These are phyloP conservation scores for Natrix natrix DNA, from an alignment of 2,797 vertebrate species.

Conservation along the genomic window DNA sequence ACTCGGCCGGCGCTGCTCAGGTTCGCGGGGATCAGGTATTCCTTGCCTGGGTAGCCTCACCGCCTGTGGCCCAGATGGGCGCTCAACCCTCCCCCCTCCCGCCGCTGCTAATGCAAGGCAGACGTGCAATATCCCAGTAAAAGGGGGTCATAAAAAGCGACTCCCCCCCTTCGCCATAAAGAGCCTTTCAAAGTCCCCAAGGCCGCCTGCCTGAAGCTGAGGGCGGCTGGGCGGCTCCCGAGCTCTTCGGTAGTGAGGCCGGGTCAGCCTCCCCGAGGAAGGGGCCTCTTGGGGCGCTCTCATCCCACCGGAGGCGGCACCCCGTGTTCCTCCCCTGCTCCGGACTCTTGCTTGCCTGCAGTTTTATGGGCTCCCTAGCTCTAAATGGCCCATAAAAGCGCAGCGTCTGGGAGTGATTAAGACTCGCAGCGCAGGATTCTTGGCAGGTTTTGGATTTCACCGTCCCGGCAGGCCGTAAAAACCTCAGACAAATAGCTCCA, in stretches of 20 bases:
- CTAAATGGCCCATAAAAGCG: constrained; percentile 64
- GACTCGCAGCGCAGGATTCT: constrained; percentile 32
- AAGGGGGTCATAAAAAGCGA: constrained; percentile 15
- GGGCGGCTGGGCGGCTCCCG: not conserved
- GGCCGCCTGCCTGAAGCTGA: not conserved
- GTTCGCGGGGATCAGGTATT: not conserved
- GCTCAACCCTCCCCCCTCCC: not conserved
- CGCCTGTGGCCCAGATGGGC: constrained; percentile 32
- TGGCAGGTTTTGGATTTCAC: constrained; percentile 65
- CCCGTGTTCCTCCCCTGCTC: constrained; percentile 54
- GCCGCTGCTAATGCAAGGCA: constrained; percentile 26
- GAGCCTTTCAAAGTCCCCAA: constrained; percentile 10
- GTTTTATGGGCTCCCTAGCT: constrained; percentile 64
- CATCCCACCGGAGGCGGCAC: not conserved
- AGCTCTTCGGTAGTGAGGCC: too few relatives aligned
- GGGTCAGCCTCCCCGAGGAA: too few relatives aligned
- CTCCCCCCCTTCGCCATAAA: not conserved
- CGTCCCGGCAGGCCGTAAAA: constrained; percentile 60
- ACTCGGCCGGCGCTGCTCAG: too few relatives aligned
- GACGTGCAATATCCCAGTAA: constrained; percentile 14
- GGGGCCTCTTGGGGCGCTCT: not conserved
- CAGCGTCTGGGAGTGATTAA: constrained; percentile 68
- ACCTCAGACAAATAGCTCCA: constrained; percentile 66
- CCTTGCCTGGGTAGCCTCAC: not conserved
- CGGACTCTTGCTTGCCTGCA: constrained; percentile 42